Evolutionary conservation across 2,888 invertebrate genomes (phyloP).

Genomic region (Fragum sueziense): DNA sequence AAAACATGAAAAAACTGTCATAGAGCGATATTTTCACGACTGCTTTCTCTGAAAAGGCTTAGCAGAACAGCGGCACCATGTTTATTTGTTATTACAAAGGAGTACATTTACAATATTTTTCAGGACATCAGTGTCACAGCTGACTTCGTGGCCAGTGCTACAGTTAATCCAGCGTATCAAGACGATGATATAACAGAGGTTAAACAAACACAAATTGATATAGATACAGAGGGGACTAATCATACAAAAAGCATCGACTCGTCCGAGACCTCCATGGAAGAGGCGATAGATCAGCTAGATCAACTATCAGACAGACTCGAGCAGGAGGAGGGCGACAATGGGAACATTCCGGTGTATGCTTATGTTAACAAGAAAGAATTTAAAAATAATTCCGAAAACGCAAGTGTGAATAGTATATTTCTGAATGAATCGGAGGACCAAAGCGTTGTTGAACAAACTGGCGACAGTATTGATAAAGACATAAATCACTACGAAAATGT

Average conservation of each 20-base stretch:
- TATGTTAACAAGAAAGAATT: background rate
- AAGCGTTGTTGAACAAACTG: background rate
- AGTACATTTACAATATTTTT: background rate
- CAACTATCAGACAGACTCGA: conserved; percentile 49
- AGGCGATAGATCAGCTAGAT: conserved; percentile 50
- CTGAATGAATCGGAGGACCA: background rate
- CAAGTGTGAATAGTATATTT: background rate
- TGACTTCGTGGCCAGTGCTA: background rate
- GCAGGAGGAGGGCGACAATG: conserved; percentile 36
- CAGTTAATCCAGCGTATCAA: conserved; percentile 4
- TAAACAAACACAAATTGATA: background rate
- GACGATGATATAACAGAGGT: background rate
- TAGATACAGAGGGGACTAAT: background rate
- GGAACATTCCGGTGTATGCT: background rate
- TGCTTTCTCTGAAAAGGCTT: no score
- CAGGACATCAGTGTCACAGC: background rate
- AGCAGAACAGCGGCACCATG: no score
- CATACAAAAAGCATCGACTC: background rate
- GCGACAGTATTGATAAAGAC: background rate
- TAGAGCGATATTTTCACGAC: no score
- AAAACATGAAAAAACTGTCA: no score
- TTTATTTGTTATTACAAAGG: no score
- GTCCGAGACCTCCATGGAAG: conserved; percentile 18
- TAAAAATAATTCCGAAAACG: background rate
- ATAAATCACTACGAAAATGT: background rate